Evolutionary conservation across 2,888 invertebrate genomes (phyloP).

Genomic region (Empis livida): DNA sequence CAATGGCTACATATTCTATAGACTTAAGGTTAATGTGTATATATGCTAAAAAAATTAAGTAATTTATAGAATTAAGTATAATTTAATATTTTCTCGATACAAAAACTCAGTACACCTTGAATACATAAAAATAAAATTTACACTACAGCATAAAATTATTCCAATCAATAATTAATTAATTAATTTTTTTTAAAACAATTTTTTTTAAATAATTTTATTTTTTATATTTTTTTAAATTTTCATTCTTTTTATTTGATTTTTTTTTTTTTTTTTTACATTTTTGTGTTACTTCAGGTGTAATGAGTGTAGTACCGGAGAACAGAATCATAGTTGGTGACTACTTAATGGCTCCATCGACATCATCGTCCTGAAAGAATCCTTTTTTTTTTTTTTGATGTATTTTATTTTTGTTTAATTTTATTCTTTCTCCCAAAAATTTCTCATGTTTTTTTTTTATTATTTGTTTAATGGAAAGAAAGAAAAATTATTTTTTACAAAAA

Average conservation of each 20-base stretch:
- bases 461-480: too few species aligned
- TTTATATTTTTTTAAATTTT: neutral
- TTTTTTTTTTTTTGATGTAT: too few species aligned
- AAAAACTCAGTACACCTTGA: neutral
- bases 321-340: slow-evolving; percentile 51
- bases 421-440: neutral
- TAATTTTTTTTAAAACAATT: slow-evolving; percentile 6
- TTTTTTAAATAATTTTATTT: slow-evolving; percentile 7
- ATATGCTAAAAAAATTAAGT: too few species aligned
- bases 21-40: too few species aligned
- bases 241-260: slow-evolving; percentile 4
- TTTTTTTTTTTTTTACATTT: neutral
- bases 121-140: neutral
- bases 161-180: neutral
- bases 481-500: too few species aligned
- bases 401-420: too few species aligned
- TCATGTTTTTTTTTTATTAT: slow-evolving; percentile 8
- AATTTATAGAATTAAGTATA: too few species aligned
- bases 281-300: slow-evolving; percentile 29
- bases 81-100: neutral
- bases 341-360: slow-evolving; percentile 44
- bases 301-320: slow-evolving; percentile 51
- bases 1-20: too few species aligned
- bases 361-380: slow-evolving; percentile 16
- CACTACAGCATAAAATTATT: neutral